Evolutionary conservation across 2,113 vertebrate genomes (phyloP), one percentile per base, ranked within the genome.

Genomic region (Xenus cinereus): DNA sequence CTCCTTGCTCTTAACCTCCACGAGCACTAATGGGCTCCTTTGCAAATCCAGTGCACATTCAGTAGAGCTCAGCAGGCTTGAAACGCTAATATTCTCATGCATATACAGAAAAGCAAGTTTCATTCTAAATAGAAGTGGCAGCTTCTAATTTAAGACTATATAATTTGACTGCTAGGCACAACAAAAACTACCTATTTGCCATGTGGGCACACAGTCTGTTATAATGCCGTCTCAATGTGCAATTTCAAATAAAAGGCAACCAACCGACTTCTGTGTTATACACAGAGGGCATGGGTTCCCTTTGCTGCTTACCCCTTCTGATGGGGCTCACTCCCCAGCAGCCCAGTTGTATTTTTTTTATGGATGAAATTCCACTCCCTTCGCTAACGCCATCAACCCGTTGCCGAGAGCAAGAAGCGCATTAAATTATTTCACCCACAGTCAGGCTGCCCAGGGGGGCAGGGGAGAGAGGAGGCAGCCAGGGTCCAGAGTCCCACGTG

Each of bases 171-270:
- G 62, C 80, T 9, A 84, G 79, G 91, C 95, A 91, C 92, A 96
- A 97, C 83, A 97, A 96, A 73, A 97, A 91, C 84, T 68, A 96
- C 87, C 86, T 94, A 74, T 76, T 92, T 91, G 86, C 87, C 90
- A 93, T 16, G 45, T n/a, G 46, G 50, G 54, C 90, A 88, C 56
- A 66, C 56, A 59, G 67, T 3, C 84, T 90, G 87, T 79, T 79
- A 59, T 4, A 63, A 90, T 7, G 71, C 39, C n/a, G 11, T 30
- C 50, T 53, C 74, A 16, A 8, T 0, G 7, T 20, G 64, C 41
- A 73, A 32, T 6, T 16, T 5, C 67, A 82, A 89, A 84, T 63
- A 54, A 84, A 90, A 77, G 35, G 46, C 46, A 48, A 48, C 46
- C 14, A 7, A 28, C 72, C 2, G 1, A 22, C 23, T 62, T 67